Percentiles rank a stretch among this genome's conserved stretches.
phyloP scores from a whole-genome alignment of 2,797 vertebrate genomes.

The Coluber constrictor region DNA sequence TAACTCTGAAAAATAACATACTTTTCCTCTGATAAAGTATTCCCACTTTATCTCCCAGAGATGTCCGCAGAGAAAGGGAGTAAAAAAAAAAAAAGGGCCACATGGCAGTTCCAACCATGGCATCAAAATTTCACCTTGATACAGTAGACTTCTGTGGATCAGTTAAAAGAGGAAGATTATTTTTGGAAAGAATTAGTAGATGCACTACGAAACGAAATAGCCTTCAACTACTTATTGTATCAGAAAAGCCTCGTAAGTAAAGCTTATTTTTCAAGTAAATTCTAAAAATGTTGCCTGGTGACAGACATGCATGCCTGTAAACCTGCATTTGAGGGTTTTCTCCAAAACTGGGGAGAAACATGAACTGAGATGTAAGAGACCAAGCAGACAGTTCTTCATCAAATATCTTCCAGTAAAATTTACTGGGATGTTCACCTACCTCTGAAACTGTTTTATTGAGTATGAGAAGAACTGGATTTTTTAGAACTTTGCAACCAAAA shows the following conservation, averaged over 20 bases:
- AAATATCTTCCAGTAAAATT: background rate
- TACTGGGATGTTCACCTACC: background rate
- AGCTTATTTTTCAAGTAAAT: background rate
- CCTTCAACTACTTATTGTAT: background rate
- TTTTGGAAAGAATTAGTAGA: background rate
- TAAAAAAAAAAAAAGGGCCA: background rate
- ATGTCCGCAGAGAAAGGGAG: background rate
- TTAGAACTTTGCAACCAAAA: background rate
- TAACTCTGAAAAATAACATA: background rate
- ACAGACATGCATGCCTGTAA: background rate
- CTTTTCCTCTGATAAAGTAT: background rate
- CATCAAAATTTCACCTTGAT: background rate
- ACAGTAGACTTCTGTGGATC: background rate
- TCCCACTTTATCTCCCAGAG: background rate
- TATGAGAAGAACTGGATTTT: background rate
- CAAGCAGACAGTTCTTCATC: background rate
- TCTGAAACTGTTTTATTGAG: background rate
- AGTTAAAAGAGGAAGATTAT: background rate
- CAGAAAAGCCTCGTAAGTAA: background rate
- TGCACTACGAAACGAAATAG: background rate
- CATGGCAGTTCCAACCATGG: background rate
- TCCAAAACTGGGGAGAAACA: background rate
- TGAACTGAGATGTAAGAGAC: background rate
- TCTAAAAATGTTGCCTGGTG: background rate
- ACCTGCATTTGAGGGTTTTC: background rate